Base-by-base conservation (phyloP, 2,797 vertebrate species). In the Aeoliscus strigatus region DNA sequence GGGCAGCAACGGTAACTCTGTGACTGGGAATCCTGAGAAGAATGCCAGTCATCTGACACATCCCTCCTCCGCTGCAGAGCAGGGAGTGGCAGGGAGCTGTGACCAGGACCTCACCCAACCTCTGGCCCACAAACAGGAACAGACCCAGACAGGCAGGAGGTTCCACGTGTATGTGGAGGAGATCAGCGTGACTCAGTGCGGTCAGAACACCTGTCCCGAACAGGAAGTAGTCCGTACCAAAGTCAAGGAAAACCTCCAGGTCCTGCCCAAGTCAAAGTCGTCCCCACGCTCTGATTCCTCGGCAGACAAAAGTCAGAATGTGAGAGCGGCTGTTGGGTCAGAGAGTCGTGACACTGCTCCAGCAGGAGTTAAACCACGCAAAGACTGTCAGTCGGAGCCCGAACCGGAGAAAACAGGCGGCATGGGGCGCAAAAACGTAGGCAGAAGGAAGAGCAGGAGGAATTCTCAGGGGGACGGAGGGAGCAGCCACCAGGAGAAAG, bases 131-230 rank as follows among this genome's bases (percentile, higher is more conserved):
- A 57, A 29, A 26, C 55, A 35, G 26, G 24, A 33, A 14, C 66
- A 60, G 27, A 63, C 49, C 9, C 54, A 47, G 39, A 29, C 66
- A 73, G 57, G 75, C 49, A 70, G 14, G 49, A 76, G 4, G 30
- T 74, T 85, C 27, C 77, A 77, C 12, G 82, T 85, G 34, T 86
- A 85, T 62, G 63, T 86, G 50, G 80, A 88, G 66, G 85, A 88
- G 48, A 87, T 81, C 6, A 81, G 82, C 0, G 77, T 88, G 57
- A 74, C 18, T 51, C 55, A 79, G 0, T 32, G 39, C 0, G 64
- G 59, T 5, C 8, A 32, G 8, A 46, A 70, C 21, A 7, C 8
- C 1, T 1, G 27, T 8, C 9, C 23, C 13, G 48, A 48, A 30
- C 36, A 67, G 63, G 70, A 80, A 59, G 46, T 84, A 3, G 25